Conservation (phyloP, 1,140 invertebrate genomes). For the Psilanteris sp. region DNA sequence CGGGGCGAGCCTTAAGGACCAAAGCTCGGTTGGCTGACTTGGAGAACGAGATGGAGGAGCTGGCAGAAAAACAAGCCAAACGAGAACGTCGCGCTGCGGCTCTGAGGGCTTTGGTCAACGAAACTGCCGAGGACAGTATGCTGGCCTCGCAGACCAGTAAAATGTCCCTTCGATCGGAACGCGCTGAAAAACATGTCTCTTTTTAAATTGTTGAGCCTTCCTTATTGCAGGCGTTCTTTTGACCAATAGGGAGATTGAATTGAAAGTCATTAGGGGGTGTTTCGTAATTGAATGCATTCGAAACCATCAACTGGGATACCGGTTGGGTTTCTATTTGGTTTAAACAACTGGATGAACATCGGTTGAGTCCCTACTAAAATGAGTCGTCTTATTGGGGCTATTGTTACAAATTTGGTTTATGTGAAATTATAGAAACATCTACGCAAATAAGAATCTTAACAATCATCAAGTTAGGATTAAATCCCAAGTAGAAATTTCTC, state of each 20-base stretch:
- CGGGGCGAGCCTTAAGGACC: slow-evolving; percentile 73
- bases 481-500: no score
- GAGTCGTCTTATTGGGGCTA: no score
- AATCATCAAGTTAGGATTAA: no score
- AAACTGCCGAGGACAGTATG: slow-evolving; percentile 65
- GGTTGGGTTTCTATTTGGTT: no score
- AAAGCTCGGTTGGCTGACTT: slow-evolving; percentile 77
- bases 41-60: slow-evolving; percentile 79
- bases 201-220: slow-evolving; percentile 53
- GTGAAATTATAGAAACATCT: no score
- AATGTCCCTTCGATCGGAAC: slow-evolving; percentile 58
- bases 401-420: no score
- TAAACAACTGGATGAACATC: no score
- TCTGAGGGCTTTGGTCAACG: slow-evolving; percentile 76
- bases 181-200: slow-evolving; percentile 70
- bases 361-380: no score
- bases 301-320: no score
- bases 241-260: background rate
- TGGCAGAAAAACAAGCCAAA: slow-evolving; percentile 77
- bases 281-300: no score
- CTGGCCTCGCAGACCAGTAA: slow-evolving; percentile 57
- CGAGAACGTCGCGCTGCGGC: slow-evolving; percentile 75
- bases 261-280: no score
- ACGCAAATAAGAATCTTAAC: no score
- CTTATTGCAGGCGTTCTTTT: background rate